Evolutionary conservation across 92 coral and sea anemone genomes (phyloP), one percentile per base, ranked within the genome.

Genomic region (Phenganax subtilis): DNA sequence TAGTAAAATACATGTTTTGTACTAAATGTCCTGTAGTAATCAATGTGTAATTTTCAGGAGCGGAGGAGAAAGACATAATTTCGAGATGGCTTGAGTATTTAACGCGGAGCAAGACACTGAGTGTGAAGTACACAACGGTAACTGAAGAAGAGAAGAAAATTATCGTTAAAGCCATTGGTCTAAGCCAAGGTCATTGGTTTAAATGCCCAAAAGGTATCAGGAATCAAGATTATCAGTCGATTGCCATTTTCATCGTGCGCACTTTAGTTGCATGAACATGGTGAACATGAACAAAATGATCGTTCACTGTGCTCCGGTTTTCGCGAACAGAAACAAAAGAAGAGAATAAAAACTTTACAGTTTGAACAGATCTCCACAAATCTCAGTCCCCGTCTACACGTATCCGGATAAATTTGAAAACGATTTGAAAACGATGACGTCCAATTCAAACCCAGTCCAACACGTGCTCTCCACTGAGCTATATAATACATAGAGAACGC

Each of bases 161-260:
- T 86, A 86, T 93, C 52, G 93, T 93, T 16, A 89, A 89, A 82
- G 96, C 93, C 27, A 86, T 91, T 86, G 91, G 88, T 11, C 69
- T 91, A 53, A 16, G 82, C 10, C 96, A 93, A 12, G 97, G 96
- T 11, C 96, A 91, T 72, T 93, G 97, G 97, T 91, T 89, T 82
- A 93, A 91, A 77, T 93, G 97, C 57, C 97, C 93, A 14, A 86
- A 93, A 14, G 97, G 97, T 92, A 51, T 62, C 85, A 25, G 20
- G 16, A 4, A 2, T 70, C 12, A 66, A 7, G 12, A 25, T 14
- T 29, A 12, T 15, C 51, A 14, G 11, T 12, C 10, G 25, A 12
- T 29, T 29, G 54, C 51, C 14, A 44, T 9, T 47, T 20, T 6
- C 9, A 30, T 31, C 25, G 65, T 3, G 65, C 65, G 15, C 7